These are phyloP conservation scores for Bursaphelenchus okinawaensis DNA, from an alignment of 2,888 invertebrate species.

Conservation along the genomic window DNA sequence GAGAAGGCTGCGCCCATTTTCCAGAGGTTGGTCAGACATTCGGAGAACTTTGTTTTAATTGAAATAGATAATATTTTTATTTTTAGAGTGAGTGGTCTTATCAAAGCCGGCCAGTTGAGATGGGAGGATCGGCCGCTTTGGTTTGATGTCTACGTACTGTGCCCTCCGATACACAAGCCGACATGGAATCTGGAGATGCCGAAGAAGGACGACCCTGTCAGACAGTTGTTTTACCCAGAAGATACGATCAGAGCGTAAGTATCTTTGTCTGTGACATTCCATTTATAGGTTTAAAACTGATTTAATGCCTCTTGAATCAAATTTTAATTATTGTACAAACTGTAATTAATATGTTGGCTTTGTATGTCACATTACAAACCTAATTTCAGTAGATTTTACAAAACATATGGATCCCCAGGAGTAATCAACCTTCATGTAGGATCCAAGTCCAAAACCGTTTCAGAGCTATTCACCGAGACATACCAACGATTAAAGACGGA, in stretches of 20 bases:
- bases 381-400: slow-evolving; percentile 59
- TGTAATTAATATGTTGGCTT: background rate
- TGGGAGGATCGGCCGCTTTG: slow-evolving; percentile 81
- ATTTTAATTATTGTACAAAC: too few relatives aligned
- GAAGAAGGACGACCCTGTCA: slow-evolving; percentile 63
- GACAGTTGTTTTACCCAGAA: slow-evolving; percentile 75
- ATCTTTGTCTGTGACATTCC: background rate
- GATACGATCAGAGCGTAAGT: slow-evolving; percentile 61
- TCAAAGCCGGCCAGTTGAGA: slow-evolving; percentile 74
- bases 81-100: slow-evolving; percentile 64
- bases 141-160: slow-evolving; percentile 83
- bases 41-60: slow-evolving; percentile 7
- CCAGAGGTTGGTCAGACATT: too few relatives aligned
- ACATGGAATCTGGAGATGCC: slow-evolving; percentile 64
- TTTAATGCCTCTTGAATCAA: background rate
- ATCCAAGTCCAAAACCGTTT: slow-evolving; percentile 41
- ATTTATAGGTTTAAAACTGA: background rate
- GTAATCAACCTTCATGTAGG: slow-evolving; percentile 52
- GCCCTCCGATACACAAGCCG: slow-evolving; percentile 82
- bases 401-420: slow-evolving; percentile 57
- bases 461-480: slow-evolving; percentile 57
- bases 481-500: slow-evolving; percentile 43
- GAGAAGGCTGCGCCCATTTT: slow-evolving; percentile 49
- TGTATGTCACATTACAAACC: background rate
- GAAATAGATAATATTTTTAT: background rate